Conservation (phyloP, 2,888 invertebrate species). For the Teleiodes luculella region DNA sequence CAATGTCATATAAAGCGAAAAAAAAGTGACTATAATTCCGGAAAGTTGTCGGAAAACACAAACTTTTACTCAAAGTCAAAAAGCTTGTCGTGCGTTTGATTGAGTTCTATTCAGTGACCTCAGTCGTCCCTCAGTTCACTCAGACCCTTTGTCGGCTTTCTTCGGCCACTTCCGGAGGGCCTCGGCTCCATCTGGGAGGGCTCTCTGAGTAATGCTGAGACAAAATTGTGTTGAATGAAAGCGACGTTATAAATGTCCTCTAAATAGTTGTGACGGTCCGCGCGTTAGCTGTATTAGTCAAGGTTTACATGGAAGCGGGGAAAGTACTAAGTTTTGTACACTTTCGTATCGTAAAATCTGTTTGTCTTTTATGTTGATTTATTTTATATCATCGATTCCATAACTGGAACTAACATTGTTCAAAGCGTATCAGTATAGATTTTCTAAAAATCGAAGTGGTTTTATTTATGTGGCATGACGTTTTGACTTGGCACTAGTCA, state of each 20-base stretch:
- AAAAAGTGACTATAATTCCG: background rate
- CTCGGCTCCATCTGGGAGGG: slow-evolving; percentile 49
- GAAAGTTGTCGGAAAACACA: background rate
- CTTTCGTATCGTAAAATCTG: background rate
- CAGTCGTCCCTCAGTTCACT: no score
- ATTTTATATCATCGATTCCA: slow-evolving; percentile 1
- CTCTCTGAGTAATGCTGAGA: slow-evolving; percentile 52
- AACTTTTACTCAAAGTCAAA: background rate
- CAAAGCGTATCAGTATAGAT: slow-evolving; percentile 17
- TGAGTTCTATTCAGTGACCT: slow-evolving; percentile 41
- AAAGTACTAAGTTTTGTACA: slow-evolving; percentile 10
- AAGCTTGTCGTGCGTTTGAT: slow-evolving; percentile 24
- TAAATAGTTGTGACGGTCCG: slow-evolving; percentile 43
- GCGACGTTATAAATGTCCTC: slow-evolving; percentile 49
- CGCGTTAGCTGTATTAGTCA: slow-evolving; percentile 24
- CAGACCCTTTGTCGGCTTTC: slow-evolving; percentile 39
- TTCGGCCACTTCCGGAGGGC: slow-evolving; percentile 41
- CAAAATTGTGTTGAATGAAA: slow-evolving; percentile 55
- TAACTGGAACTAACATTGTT: slow-evolving; percentile 9
- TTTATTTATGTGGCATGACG: background rate
- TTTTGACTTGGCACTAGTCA: background rate
- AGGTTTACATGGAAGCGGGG: slow-evolving; percentile 35
- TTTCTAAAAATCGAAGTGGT: background rate
- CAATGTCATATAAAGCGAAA: no score
- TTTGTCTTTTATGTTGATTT: background rate